Evolutionary conservation across 2,113 vertebrate genomes (phyloP).

Genomic region (Etia nguti): DNA sequence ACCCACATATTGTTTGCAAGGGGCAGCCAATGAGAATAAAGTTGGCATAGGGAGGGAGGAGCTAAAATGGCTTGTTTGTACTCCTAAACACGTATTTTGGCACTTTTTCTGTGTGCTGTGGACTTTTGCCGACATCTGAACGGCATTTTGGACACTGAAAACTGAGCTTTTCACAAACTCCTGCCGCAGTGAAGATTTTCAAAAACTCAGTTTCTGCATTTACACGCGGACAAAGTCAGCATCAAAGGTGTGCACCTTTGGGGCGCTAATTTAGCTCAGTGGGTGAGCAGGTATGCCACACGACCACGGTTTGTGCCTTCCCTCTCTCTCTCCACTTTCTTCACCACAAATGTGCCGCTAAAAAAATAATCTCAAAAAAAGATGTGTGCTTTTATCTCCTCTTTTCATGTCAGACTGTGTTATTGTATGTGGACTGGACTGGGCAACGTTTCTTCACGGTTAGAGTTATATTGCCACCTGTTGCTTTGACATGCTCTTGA

Average conservation of each 20-base stretch:
- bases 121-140: fast-evolving
- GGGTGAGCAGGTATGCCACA: background rate
- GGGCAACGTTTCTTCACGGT: background rate
- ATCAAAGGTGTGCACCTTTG: background rate
- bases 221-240: background rate
- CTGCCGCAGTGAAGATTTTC: background rate
- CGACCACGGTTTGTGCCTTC: background rate
- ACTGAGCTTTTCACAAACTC: background rate
- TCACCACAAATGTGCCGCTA: background rate
- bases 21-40: background rate
- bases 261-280: background rate
- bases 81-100: background rate
- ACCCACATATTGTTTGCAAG: background rate
- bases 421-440: background rate
- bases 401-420: background rate
- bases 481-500: background rate
- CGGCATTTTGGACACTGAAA: background rate
- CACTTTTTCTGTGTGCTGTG: background rate
- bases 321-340: background rate
- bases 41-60: background rate
- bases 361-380: background rate
- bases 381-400: background rate
- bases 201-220: background rate
- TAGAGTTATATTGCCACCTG: too few species aligned
- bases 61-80: background rate